phyloP scores from a whole-genome alignment of 1,140 invertebrate species.

The Cotesia glomerata region DNA sequence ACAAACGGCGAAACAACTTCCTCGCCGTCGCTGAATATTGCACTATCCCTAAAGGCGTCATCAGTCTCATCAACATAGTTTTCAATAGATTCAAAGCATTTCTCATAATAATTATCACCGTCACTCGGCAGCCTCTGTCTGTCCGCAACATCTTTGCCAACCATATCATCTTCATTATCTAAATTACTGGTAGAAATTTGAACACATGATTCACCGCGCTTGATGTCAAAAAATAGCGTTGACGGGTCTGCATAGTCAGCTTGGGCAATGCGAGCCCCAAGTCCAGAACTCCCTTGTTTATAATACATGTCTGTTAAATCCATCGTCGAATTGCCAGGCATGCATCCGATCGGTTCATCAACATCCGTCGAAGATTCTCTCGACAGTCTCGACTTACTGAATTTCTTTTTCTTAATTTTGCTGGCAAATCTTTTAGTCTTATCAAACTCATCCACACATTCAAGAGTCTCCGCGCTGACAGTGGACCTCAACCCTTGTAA shows the following conservation, averaged over 20 bases:
- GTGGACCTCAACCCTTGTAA: conserved; percentile 54
- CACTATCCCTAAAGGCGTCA: conserved; percentile 80
- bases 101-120: conserved; percentile 76
- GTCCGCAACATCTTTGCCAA: background rate
- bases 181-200: background rate
- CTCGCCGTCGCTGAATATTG: conserved; percentile 81
- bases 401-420: conserved; percentile 43
- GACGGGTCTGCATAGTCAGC: conserved; percentile 85
- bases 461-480: conserved; percentile 57
- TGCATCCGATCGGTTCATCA: conserved; percentile 49
- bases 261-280: conserved; percentile 85
- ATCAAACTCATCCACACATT: conserved; percentile 54
- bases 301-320: conserved; percentile 60
- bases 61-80: conserved; percentile 64
- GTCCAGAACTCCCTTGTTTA: conserved; percentile 79
- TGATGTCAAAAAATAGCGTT: conserved; percentile 65
- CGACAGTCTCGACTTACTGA: conserved; percentile 38
- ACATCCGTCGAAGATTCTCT: conserved; percentile 51
- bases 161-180: background rate
- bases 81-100: conserved; percentile 78
- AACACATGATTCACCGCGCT: conserved; percentile 30
- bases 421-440: conserved; percentile 17
- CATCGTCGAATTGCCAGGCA: conserved; percentile 27
- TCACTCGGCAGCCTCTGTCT: conserved; percentile 48
- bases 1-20: conserved; percentile 47